phyloP scores from a whole-genome alignment of 2,113 vertebrate species.

The Ammodramus savannarum region DNA sequence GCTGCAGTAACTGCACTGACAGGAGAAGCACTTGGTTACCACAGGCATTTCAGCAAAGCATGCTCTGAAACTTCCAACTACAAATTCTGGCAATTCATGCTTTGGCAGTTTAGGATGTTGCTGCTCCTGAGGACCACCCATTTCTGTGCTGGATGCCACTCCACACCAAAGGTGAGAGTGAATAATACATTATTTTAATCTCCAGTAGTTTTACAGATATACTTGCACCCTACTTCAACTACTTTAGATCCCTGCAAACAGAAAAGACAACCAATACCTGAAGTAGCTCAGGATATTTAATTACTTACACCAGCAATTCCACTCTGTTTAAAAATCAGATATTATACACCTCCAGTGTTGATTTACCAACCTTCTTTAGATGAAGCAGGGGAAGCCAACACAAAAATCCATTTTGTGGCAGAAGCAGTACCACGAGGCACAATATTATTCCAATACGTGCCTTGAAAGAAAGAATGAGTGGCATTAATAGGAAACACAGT shows the following conservation, averaged over 20 bases:
- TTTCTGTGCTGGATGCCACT: not conserved
- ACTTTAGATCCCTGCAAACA: not conserved
- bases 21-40: not conserved
- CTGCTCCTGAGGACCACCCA: not conserved
- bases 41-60: not conserved
- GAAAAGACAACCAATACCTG: not conserved
- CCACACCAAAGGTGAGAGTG: not conserved
- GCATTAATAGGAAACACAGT: not conserved
- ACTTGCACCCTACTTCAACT: not conserved
- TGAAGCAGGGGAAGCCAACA: slow-evolving; percentile 84
- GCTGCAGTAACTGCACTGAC: not conserved
- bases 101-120: not conserved
- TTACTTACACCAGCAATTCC: not conserved
- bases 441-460: slow-evolving; percentile 90
- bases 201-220: not conserved
- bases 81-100: not conserved
- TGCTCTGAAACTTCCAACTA: not conserved
- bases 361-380: slow-evolving; percentile 80
- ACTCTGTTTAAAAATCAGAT: not conserved
- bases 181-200: not conserved
- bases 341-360: not conserved
- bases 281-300: not conserved
- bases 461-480: slow-evolving; percentile 56
- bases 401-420: slow-evolving; percentile 90
- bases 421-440: slow-evolving; percentile 93